Evolutionary conservation across 2,888 invertebrate genomes (phyloP), one percentile per base, ranked within the genome.

Genomic region (Sarcophaga subvicina): DNA sequence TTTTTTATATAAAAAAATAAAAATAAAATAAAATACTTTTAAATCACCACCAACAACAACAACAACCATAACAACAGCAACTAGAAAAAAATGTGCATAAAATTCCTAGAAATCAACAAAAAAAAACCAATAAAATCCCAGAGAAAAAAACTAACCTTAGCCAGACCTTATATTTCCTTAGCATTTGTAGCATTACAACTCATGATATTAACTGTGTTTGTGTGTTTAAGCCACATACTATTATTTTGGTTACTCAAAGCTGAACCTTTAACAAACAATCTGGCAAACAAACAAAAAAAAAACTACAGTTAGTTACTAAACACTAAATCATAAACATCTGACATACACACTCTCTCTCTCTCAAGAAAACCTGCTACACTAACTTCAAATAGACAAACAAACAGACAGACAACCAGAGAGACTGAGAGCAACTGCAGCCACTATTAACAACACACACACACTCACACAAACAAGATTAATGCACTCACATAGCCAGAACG

Each of bases 311-410:
- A 92, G 92, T 91, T 92, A 91, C 37, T 91, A 91, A 89, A 90
- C 90, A 91, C 91, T 92, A 92, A 92, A 92, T 92, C 92, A 92
- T 92, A 92, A 91, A 84, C 76, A 79, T 70, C 78, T 82, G 81
- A 81, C 84, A 79, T 69, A 73, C 71, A 77, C 77, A 10, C 37
- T 37, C 8, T 37, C 37, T 37, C 37, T 37, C 37, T 37, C 54
- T 4, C 17, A 54, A 86, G 67, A 79, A 75, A 85, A 85, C 80
- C 87, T 79, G 80, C 84, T 85, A 79, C 64, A 80, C 71, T 80
- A 73, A 72, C 17, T 60, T 54, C 20, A 77, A 84, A 85, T 71
- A 83, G 22, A 17, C 76, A 79, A 66, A 60, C 80, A 70, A 14
- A 72, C 60, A 37, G 12, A 82, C 59, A 72, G 63, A 73, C 60